These are phyloP conservation scores for Fistularia tabacaria DNA, from an alignment of 2,797 vertebrate genomes.

Conservation along the genomic window DNA sequence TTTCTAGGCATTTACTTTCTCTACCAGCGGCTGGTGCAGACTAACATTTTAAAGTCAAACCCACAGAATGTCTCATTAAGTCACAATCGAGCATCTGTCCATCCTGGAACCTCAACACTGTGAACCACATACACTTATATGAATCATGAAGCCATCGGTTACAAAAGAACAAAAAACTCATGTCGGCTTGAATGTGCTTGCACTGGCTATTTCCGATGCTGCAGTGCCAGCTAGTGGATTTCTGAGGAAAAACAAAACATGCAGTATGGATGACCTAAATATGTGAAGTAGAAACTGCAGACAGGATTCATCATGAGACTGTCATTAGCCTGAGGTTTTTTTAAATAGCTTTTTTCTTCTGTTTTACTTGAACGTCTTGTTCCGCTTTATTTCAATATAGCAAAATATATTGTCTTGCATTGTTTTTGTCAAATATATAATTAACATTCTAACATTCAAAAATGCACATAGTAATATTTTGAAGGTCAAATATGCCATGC, in stretches of 20 bases:
- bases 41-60: slow-evolving; percentile 6
- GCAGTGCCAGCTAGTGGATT: slow-evolving; percentile 63
- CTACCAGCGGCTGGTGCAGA: slow-evolving; percentile 9
- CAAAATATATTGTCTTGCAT: no score
- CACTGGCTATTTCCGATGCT: slow-evolving; percentile 10
- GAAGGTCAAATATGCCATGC: no score
- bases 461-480: no score
- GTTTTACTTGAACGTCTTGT: no score
- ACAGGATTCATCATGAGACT: no score
- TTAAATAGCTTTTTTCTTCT: no score
- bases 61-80: slow-evolving; percentile 8
- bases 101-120: slow-evolving; percentile 11
- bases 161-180: slow-evolving; percentile 1
- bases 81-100: slow-evolving; percentile 21
- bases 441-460: no score
- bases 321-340: no score
- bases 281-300: no score
- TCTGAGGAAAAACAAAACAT: neutral
- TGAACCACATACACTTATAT: slow-evolving; percentile 39
- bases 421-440: no score
- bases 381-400: no score
- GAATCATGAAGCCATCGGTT: slow-evolving; percentile 26
- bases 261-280: no score
- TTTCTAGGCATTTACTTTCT: slow-evolving; percentile 17
- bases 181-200: neutral